Evolutionary conservation across 2,888 invertebrate genomes (phyloP).

Genomic region (Seira ritae): DNA sequence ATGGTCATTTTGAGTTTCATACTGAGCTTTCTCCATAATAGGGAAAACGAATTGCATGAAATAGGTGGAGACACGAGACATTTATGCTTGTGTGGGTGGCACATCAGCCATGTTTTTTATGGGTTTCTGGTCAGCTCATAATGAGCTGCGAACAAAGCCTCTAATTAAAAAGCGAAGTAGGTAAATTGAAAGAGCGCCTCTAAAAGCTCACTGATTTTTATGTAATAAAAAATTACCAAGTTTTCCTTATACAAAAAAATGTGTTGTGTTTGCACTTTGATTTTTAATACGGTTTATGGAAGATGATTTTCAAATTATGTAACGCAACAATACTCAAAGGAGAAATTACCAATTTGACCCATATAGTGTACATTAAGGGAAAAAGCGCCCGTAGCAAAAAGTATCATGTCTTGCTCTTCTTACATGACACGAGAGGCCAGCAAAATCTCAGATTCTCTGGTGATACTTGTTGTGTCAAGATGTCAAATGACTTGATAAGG

Average conservation of each 20-base stretch:
- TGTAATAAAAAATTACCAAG: neutral
- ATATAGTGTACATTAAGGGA: no score
- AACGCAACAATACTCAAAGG: no score
- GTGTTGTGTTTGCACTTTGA: neutral
- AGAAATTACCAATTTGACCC: no score
- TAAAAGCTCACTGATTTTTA: neutral
- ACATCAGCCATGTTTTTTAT: constrained; percentile 3
- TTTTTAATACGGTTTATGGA: no score
- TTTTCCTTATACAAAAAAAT: neutral
- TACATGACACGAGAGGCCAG: no score
- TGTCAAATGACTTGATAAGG: constrained; percentile 16
- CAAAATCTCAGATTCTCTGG: neutral
- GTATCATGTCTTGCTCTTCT: no score
- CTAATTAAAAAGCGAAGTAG: constrained; percentile 8
- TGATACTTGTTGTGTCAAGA: constrained; percentile 5
- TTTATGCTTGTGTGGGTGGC: constrained; percentile 4
- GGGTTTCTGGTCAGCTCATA: constrained; percentile 8
- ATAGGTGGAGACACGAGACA: neutral
- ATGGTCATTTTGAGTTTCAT: neutral
- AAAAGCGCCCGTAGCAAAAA: no score
- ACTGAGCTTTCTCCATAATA: constrained; percentile 5
- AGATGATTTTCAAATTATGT: no score
- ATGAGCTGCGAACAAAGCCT: constrained; percentile 11
- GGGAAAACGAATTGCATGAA: neutral
- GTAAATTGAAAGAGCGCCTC: neutral